Evolutionary conservation across 1,140 invertebrate species (phyloP).

Genomic region (Atta colombica): DNA sequence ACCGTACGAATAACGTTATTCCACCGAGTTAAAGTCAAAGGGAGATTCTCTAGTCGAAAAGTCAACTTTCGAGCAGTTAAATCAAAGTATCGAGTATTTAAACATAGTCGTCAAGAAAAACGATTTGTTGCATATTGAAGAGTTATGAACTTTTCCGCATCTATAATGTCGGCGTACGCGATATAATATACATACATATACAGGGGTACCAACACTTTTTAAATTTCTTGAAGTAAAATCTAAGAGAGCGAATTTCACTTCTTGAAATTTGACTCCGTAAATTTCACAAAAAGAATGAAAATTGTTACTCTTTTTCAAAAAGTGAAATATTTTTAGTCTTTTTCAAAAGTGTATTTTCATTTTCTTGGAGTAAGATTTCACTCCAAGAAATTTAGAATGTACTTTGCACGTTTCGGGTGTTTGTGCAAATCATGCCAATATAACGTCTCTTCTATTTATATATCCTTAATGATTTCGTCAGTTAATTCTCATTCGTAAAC

Average conservation of each 20-base stretch:
- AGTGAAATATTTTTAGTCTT: no score
- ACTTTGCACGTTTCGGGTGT: not conserved
- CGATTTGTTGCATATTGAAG: conserved; percentile 33
- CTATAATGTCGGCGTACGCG: not conserved
- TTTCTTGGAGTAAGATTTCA: no score
- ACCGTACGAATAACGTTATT: not conserved
- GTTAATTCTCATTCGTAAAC: not conserved
- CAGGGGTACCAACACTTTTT: no score
- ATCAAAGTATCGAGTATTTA: not conserved
- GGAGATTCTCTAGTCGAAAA: no score
- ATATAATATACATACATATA: not conserved
- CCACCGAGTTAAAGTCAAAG: not conserved
- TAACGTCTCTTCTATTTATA: not conserved
- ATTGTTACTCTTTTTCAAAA: no score
- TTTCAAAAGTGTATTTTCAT: no score
- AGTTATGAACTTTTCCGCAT: conserved; percentile 21
- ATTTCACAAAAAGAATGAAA: no score
- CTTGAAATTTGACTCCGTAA: no score
- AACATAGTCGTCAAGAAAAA: conserved; percentile 13
- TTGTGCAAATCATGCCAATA: not conserved
- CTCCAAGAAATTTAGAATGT: not conserved
- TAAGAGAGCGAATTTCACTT: no score
- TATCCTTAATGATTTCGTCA: conserved; percentile 11
- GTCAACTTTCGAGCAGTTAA: not conserved
- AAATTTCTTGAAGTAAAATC: no score